Evolutionary conservation across 2,113 vertebrate species (phyloP).

Genomic region (Ahaetulla prasina): DNA sequence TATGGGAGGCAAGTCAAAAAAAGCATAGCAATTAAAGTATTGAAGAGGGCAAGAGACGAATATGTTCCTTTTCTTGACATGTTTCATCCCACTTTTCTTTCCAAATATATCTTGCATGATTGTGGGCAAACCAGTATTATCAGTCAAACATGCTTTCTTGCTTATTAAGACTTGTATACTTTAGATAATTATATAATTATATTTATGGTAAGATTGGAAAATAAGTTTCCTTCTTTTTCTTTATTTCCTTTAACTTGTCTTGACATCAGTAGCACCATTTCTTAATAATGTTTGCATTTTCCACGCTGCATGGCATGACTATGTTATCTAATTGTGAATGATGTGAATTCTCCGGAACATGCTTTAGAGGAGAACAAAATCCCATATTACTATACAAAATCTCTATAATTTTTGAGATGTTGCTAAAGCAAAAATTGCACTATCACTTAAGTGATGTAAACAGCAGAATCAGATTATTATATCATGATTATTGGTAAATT

Average conservation of each 20-base stretch:
- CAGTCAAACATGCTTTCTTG: background rate
- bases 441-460: constrained; percentile 2
- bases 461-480: background rate
- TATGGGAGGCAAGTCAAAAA: too few species aligned
- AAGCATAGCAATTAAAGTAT: too few species aligned
- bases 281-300: background rate
- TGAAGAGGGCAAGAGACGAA: too few species aligned
- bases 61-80: background rate
- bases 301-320: background rate
- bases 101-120: background rate
- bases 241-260: background rate
- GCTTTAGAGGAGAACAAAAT: background rate
- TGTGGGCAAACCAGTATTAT: background rate
- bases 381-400: background rate
- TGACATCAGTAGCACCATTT: background rate
- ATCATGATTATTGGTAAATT: background rate
- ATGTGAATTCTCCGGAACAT: background rate
- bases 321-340: constrained; percentile 1
- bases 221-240: background rate
- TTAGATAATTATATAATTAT: background rate
- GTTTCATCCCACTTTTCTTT: background rate
- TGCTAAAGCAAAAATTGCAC: background rate
- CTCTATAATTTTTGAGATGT: background rate
- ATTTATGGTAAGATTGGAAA: background rate
- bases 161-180: background rate